Percentiles rank a stretch among this genome's conserved stretches.
These are phyloP conservation scores for Mobula birostris DNA, from an alignment of 2,113 vertebrate species.

Conservation along the genomic window DNA sequence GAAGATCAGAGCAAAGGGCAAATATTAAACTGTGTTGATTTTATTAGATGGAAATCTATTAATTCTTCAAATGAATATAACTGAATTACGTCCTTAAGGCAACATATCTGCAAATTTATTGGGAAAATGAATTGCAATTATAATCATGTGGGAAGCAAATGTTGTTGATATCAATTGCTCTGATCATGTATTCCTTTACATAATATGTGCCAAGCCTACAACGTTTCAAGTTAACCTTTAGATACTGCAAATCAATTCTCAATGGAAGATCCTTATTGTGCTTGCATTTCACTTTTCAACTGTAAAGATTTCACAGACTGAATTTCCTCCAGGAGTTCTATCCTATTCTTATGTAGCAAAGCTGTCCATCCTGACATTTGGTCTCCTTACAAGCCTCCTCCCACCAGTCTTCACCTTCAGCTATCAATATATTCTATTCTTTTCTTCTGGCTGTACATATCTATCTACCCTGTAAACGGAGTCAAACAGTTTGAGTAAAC, in stretches of 20 bases:
- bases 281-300: neutral
- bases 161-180: constrained; percentile 8
- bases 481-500: neutral
- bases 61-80: neutral
- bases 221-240: neutral
- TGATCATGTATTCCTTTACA: neutral
- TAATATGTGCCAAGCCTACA: neutral
- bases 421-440: neutral
- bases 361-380: too few relatives aligned
- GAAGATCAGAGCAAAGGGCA: neutral
- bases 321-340: neutral
- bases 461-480: too few relatives aligned
- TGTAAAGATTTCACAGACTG: neutral
- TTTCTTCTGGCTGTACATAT: too few relatives aligned
- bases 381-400: neutral
- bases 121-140: neutral
- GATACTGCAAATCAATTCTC: neutral
- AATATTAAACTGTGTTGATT: constrained; percentile 8
- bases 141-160: neutral
- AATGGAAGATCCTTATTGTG: neutral
- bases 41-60: neutral
- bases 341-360: neutral
- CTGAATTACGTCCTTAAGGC: neutral
- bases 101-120: neutral
- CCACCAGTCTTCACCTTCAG: neutral